phyloP scores from a whole-genome alignment of 2,797 vertebrate species.

The Sandelia bainsii region DNA sequence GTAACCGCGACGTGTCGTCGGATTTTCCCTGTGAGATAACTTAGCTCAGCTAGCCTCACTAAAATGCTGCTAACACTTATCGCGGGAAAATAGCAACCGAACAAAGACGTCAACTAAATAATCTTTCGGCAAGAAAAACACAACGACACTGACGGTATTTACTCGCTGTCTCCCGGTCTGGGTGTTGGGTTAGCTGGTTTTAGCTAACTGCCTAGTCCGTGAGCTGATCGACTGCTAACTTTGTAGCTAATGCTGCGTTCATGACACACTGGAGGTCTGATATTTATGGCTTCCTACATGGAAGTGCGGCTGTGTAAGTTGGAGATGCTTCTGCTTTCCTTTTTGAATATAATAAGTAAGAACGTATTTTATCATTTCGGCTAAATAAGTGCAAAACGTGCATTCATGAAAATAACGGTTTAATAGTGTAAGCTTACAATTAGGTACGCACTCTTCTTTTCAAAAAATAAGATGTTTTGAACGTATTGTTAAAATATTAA shows the following conservation, averaged over 20 bases:
- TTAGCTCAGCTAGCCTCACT: slow-evolving; percentile 39
- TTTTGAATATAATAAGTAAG: no score
- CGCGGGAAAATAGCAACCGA: not conserved
- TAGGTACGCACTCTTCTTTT: no score
- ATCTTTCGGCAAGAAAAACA: not conserved
- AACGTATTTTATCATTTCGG: no score
- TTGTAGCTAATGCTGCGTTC: slow-evolving; percentile 23
- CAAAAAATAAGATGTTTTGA: no score
- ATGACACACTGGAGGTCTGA: not conserved
- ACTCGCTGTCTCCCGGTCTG: not conserved
- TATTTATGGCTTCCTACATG: not conserved
- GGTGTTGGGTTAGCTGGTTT: not conserved
- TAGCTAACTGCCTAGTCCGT: slow-evolving; percentile 44
- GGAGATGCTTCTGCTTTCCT: no score
- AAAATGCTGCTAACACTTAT: not conserved
- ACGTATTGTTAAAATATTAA: no score
- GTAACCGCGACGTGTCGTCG: not conserved
- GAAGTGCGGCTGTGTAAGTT: no score
- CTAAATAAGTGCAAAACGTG: no score
- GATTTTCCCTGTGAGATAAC: not conserved
- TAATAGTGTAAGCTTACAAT: no score
- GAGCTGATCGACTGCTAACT: slow-evolving; percentile 39
- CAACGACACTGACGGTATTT: not conserved
- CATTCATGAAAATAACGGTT: no score
- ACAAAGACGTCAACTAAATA: not conserved